Evolutionary conservation across 2,113 vertebrate species (phyloP).

Genomic region (Salvator merianae): DNA sequence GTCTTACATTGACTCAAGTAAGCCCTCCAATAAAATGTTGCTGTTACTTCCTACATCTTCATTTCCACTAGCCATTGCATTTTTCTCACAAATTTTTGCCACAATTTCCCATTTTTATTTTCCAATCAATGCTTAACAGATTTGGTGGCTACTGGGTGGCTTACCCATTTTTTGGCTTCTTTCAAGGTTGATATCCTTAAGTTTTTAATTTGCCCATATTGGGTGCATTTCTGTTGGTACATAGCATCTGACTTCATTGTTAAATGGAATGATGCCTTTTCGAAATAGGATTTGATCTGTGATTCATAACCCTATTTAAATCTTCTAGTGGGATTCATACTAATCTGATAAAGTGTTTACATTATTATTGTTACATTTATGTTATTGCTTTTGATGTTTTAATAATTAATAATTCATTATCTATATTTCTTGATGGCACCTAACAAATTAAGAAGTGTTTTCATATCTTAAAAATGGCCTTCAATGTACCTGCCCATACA

Average conservation of each 20-base stretch:
- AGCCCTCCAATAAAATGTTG: not conserved
- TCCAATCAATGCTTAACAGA: not conserved
- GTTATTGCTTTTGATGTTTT: too few species aligned
- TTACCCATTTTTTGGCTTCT: not conserved
- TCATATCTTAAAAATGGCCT: not conserved
- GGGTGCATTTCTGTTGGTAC: not conserved
- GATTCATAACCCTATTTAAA: not conserved
- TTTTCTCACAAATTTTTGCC: not conserved
- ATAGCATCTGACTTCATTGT: not conserved
- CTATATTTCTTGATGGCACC: not conserved
- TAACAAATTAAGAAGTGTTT: not conserved
- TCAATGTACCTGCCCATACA: not conserved
- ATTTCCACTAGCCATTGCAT: not conserved
- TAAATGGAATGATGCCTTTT: not conserved
- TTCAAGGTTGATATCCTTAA: too few species aligned
- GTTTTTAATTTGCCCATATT: not conserved
- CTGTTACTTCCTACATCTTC: not conserved
- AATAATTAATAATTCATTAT: not conserved
- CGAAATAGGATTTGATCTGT: not conserved
- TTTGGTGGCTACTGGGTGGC: not conserved
- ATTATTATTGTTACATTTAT: not conserved
- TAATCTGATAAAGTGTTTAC: not conserved
- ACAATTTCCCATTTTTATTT: not conserved
- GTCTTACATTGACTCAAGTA: rapidly evolving
- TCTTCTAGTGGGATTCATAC: not conserved